Evolutionary conservation across 2,797 vertebrate genomes (phyloP).

Genomic region (Onychomys arenicola): DNA sequence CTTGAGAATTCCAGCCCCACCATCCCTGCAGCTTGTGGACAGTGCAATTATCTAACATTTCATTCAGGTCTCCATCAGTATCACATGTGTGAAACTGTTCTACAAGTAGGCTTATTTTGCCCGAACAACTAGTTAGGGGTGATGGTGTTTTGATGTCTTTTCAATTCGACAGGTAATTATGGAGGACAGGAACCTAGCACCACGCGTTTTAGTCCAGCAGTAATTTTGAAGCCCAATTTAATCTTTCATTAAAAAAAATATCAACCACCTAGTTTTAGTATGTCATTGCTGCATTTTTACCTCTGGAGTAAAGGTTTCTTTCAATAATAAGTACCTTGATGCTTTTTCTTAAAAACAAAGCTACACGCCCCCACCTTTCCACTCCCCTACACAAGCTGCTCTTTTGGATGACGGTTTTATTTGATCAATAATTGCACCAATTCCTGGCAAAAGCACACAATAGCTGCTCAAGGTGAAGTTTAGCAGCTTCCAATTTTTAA

Average conservation of each 20-base stretch:
- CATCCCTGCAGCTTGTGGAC: background rate
- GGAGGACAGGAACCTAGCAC: background rate
- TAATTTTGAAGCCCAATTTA: conserved; percentile 63
- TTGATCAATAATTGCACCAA: conserved; percentile 84
- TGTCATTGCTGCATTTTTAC: conserved; percentile 16
- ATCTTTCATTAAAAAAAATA: conserved; percentile 50
- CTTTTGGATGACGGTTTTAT: conserved; percentile 83
- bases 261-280: background rate
- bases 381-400: background rate
- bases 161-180: conserved; percentile 63
- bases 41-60: conserved; percentile 25
- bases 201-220: conserved; percentile 22
- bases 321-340: conserved; percentile 50
- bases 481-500: conserved; percentile 82
- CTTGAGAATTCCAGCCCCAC: background rate
- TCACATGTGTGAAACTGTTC: background rate
- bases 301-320: conserved; percentile 54
- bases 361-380: background rate
- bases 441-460: conserved; percentile 79
- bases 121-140: background rate
- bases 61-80: conserved; percentile 49
- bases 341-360: conserved; percentile 43
- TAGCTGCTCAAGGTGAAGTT: conserved; percentile 82
- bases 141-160: conserved; percentile 61
- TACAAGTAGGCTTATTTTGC: background rate